Conservation (phyloP, 2,888 invertebrate species). For the Drosophila demipolita region DNA sequence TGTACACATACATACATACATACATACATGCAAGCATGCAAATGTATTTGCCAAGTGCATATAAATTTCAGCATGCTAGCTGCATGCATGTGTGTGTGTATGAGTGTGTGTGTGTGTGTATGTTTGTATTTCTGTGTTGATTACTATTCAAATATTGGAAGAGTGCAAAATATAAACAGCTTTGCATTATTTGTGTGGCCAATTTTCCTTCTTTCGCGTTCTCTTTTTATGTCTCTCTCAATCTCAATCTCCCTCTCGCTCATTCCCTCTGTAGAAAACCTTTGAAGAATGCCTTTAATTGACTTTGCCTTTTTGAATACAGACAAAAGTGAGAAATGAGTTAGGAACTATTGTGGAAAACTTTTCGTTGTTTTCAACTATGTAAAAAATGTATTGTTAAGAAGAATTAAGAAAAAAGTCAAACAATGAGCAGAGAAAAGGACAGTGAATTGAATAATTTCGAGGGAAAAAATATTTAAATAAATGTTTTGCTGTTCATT, state of each 20-base stretch:
- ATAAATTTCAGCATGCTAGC: constrained; percentile 1
- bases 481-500: neutral
- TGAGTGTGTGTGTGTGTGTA: neutral
- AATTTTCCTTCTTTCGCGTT: neutral
- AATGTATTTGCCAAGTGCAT: constrained; percentile 7
- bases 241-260: no score
- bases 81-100: neutral
- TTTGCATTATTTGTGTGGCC: constrained; percentile 5
- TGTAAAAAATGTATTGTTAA: neutral
- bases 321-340: neutral
- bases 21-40: neutral
- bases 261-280: neutral
- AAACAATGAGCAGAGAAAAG: neutral
- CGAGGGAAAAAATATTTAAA: neutral
- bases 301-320: neutral
- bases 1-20: neutral
- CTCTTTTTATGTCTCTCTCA: neutral
- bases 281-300: constrained; percentile 1
- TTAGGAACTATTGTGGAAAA: neutral
- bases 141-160: constrained; percentile 66
- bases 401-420: neutral
- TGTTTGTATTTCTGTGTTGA: constrained; percentile 4
- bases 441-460: neutral
- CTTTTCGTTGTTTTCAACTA: constrained; percentile 3
- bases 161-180: constrained; percentile 10